Base-by-base conservation (phyloP, 1,140 invertebrate species). In the Bilobella aurantiaca region DNA sequence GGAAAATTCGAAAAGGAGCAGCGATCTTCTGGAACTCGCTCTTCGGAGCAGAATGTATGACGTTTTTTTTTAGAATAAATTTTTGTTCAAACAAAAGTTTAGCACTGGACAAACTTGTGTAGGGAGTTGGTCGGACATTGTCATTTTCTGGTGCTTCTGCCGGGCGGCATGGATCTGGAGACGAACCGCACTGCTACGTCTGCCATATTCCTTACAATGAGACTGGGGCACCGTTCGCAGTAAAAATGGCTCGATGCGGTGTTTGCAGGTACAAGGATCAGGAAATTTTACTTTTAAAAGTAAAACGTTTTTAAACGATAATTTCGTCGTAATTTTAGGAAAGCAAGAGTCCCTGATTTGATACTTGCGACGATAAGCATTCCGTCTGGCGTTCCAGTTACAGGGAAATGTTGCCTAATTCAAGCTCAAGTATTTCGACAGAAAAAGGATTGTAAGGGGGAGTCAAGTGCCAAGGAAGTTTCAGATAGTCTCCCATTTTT, bases 401-500 rank as follows among this genome's bases (percentile, higher is more conserved):
- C 84, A n/a, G 91, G 89, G 1, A 81, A 82, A 58, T 89, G 88
- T 3, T 87, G 86, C 66, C 82, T 90, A 56, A 81, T 90, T 65
- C 87, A 90, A 74, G 86, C 87, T 1, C 86, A 89, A 69, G 87
- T 92, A 5, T 89, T 86, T 73, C 82, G 92, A 37, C 80, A 82
- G 0, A 89, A 94, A 73, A 84, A 85, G 65, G 91, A 93, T 72
- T 77, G 86, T 8, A 84, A 87, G 57, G 86, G 89, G 1, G 93
- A 96, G 79, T 81, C 88, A 1, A 91, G 90, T 75, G 94, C 94
- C 1, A 89, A 94, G 75, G 93, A 97, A 79, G 90, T 97, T 63
- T 95, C 92, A 3, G 90, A 92, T 77, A 85, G 87, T 63, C 78
- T 98, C 47, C 95, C 95, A 0, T 97, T 98, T 78, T 76, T 98